Conservation (phyloP, 2,113 vertebrate species). For the Melanostigma gelatinosum region DNA sequence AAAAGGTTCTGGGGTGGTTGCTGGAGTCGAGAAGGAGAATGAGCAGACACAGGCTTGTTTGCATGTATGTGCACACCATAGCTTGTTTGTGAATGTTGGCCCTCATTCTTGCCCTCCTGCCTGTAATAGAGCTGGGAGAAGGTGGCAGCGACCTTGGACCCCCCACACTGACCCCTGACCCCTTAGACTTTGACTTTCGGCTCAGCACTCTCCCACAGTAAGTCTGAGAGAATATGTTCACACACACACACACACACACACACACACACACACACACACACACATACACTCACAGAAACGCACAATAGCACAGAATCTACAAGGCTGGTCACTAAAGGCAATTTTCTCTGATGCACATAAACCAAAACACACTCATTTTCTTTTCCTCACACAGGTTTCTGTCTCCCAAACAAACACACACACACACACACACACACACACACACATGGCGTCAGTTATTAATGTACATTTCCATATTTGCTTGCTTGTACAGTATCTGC, state of each 20-base stretch:
- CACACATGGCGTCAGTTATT: neutral
- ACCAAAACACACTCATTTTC: conserved; percentile 19
- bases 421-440: neutral
- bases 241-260: conserved; percentile 29
- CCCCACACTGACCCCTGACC: conserved; percentile 52
- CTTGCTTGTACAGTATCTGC: conserved; percentile 41
- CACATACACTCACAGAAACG: conserved; percentile 8
- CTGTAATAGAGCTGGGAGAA: conserved; percentile 61
- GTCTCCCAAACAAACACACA: conserved; percentile 16
- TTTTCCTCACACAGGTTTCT: conserved; percentile 15
- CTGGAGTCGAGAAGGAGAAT: conserved; percentile 30
- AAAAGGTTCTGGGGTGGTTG: conserved; percentile 56
- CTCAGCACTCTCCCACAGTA: conserved; percentile 46
- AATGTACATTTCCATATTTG: conserved; percentile 45
- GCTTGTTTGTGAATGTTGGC: conserved; percentile 63
- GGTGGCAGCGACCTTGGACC: conserved; percentile 57
- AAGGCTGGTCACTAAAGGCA: conserved; percentile 28
- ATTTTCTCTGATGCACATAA: conserved; percentile 10
- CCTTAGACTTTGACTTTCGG: conserved; percentile 60
- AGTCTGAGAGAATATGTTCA: conserved; percentile 30
- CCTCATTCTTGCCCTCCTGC: conserved; percentile 43
- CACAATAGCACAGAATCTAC: conserved; percentile 27
- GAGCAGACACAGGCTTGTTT: conserved; percentile 58
- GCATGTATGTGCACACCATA: conserved; percentile 66
- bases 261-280: conserved; percentile 21